Conservation (phyloP, 2,888 invertebrate species). For the Clunio marinus region DNA sequence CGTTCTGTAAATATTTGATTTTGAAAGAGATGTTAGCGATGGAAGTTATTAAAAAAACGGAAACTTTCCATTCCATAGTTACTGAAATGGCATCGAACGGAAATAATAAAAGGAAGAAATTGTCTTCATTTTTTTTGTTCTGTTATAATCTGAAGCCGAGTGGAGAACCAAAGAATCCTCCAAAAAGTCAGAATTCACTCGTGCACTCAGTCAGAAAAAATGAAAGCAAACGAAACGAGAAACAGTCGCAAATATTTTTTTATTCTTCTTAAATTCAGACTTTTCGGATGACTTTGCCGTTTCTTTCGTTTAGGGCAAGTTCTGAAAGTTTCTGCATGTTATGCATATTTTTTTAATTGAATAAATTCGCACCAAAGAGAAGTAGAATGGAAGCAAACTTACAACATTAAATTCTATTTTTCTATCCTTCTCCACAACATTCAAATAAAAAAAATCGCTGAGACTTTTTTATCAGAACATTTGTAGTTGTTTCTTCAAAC, state of each 20-base stretch:
- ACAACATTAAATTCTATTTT: background rate
- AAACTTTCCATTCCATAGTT: constrained; percentile 9
- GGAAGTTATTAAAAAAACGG: constrained; percentile 21
- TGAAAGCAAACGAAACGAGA: background rate
- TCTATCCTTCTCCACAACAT: too few species aligned
- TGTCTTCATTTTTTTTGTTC: constrained; percentile 11
- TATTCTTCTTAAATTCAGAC: background rate
- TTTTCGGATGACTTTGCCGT: background rate
- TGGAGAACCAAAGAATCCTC: constrained; percentile 12
- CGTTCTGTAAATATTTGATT: constrained; percentile 32
- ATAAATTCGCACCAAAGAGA: background rate
- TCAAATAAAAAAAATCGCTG: background rate
- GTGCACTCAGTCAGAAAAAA: constrained; percentile 33
- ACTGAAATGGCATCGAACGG: constrained; percentile 11
- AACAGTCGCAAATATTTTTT: background rate
- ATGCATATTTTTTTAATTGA: background rate
- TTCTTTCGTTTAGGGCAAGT: background rate
- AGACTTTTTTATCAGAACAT: too few species aligned
- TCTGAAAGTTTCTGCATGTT: background rate
- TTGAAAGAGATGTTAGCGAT: background rate
- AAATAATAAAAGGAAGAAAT: constrained; percentile 28
- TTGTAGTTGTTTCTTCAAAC: background rate
- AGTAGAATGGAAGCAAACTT: background rate
- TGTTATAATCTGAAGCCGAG: background rate
- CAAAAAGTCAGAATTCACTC: constrained; percentile 17